A percentile compares a stretch with the other conserved stretches of the same genome.
Conservation (phyloP, 2,888 invertebrate species). For the Bellardia pandia region DNA sequence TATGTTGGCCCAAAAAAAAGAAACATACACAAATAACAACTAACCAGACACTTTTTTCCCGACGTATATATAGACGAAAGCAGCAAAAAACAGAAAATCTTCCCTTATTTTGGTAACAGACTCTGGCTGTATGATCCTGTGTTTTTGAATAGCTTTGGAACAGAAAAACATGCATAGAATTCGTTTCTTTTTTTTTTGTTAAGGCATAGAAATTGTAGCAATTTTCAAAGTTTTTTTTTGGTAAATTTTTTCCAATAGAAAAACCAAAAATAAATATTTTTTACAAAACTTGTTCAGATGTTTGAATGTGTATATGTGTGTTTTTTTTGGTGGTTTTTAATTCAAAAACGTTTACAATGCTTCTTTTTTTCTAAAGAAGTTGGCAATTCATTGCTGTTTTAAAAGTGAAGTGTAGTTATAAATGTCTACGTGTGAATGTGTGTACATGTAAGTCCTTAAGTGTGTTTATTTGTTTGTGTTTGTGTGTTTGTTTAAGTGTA, state of each 20-base stretch:
- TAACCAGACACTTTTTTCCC: slow-evolving; percentile 63
- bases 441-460: not conserved
- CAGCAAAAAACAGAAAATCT: slow-evolving; percentile 16
- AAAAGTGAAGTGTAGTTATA: slow-evolving; percentile 31
- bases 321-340: slow-evolving; percentile 38
- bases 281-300: slow-evolving; percentile 41
- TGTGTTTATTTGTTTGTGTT: slow-evolving; percentile 1
- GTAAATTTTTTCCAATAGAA: not conserved
- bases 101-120: slow-evolving; percentile 49
- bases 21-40: slow-evolving; percentile 62
- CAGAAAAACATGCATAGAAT: slow-evolving; percentile 24
- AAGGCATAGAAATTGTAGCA: slow-evolving; percentile 30
- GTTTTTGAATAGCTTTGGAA: slow-evolving; percentile 6
- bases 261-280: slow-evolving; percentile 27
- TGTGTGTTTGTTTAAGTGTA: slow-evolving; percentile 19
- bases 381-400: slow-evolving; percentile 68
- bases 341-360: slow-evolving; percentile 58
- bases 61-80: slow-evolving; percentile 36
- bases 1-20: slow-evolving; percentile 17
- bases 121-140: slow-evolving; percentile 6
- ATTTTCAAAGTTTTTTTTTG: slow-evolving; percentile 3
- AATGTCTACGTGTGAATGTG: slow-evolving; percentile 40
- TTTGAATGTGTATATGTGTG: not conserved
- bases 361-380: slow-evolving; percentile 54
- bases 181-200: slow-evolving; percentile 2